phyloP scores from a whole-genome alignment of 2,113 vertebrate species.

The Casuarius casuarius region DNA sequence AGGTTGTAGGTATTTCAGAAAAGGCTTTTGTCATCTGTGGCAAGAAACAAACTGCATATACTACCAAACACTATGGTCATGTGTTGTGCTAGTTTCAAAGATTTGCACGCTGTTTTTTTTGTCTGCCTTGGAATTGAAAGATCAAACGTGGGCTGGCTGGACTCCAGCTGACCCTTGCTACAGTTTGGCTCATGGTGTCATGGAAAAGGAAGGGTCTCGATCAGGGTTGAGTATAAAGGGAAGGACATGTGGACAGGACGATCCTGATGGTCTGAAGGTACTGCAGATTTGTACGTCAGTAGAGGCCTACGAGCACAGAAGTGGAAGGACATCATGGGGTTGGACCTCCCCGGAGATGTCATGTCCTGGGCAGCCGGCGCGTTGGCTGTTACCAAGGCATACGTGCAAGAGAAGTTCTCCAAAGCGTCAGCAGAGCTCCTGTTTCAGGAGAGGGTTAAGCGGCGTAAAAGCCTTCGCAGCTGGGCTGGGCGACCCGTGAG shows the following conservation, averaged over 20 bases:
- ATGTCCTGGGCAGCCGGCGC: background rate
- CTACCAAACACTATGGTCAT: background rate
- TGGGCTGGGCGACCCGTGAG: background rate
- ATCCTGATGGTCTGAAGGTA: background rate
- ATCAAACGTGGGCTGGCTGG: background rate
- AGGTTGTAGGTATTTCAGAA: background rate
- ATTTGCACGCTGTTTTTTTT: background rate
- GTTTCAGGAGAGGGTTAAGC: accelerated
- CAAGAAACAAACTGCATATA: background rate
- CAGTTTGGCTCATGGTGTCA: background rate
- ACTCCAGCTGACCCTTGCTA: background rate
- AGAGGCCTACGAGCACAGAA: background rate
- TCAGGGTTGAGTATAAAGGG: background rate
- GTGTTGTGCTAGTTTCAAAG: background rate
- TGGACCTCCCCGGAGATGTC: background rate
- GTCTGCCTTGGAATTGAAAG: background rate
- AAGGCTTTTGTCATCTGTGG: background rate
- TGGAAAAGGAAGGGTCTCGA: background rate
- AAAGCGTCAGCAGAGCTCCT: background rate
- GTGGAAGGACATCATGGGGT: accelerated
- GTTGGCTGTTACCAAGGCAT: accelerated
- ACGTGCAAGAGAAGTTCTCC: background rate
- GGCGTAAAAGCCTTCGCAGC: too few relatives aligned
- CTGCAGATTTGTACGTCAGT: accelerated
- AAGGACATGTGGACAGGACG: background rate